Percentiles rank a stretch among this genome's conserved stretches.
Conservation (phyloP, 2,113 vertebrate species). For the Leucoraja erinaceus region DNA sequence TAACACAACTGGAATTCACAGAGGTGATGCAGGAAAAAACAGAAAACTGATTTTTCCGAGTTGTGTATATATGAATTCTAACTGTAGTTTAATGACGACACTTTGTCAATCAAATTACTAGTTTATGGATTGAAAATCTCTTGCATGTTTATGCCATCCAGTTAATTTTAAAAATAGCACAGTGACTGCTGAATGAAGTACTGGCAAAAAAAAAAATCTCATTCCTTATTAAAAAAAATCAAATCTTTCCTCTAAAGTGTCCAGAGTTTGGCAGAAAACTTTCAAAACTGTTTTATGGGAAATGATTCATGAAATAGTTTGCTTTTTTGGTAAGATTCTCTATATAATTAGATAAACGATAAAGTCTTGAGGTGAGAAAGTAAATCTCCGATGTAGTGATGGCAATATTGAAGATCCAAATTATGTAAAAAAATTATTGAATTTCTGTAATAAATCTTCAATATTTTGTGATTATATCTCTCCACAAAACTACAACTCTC, state of each 20-base stretch:
- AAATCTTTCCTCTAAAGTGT: background rate
- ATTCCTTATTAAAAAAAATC: background rate
- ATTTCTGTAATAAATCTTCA: background rate
- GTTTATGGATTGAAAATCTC: background rate
- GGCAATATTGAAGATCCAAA: background rate
- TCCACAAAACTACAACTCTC: background rate
- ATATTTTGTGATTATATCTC: background rate
- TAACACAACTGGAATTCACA: background rate
- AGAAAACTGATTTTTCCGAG: background rate
- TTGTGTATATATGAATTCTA: background rate
- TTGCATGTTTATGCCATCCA: background rate
- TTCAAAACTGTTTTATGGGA: background rate
- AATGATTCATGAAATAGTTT: background rate
- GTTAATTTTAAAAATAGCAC: background rate
- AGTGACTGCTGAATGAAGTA: background rate
- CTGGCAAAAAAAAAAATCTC: background rate
- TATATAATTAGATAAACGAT: background rate
- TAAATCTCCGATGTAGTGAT: background rate
- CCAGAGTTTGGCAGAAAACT: background rate
- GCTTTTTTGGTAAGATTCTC: background rate
- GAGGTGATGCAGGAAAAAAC: background rate
- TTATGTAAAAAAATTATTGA: background rate
- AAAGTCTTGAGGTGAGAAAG: background rate
- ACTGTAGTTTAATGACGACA: background rate
- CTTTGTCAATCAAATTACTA: constrained; percentile 5